Evolutionary conservation across 1,140 invertebrate genomes (phyloP).

Genomic region (Drosophila tropicalis): DNA sequence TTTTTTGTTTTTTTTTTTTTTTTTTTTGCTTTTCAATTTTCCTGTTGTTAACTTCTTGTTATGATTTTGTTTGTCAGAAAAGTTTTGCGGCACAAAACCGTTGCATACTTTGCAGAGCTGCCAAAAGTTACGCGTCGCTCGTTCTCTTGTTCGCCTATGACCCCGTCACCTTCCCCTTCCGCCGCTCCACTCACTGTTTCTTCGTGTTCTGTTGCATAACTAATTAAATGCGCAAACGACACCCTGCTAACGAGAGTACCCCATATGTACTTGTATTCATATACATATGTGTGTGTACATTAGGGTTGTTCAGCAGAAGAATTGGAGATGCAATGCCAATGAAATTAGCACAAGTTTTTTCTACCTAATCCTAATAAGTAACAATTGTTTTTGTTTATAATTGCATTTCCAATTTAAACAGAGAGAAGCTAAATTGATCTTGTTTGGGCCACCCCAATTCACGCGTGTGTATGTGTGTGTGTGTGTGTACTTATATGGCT

Average conservation of each 20-base stretch:
- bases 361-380: no score
- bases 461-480: background rate
- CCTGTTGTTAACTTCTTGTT: no score
- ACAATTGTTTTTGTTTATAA: no score
- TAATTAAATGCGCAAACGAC: constrained; percentile 48
- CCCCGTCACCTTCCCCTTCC: background rate
- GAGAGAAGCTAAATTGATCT: background rate
- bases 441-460: background rate
- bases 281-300: background rate
- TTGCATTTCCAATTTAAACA: no score
- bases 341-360: no score
- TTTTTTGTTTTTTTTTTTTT: background rate
- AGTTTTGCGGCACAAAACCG: constrained; percentile 2
- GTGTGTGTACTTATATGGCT: constrained; percentile 1
- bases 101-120: constrained; percentile 10
- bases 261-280: background rate
- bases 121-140: constrained; percentile 15
- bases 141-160: background rate
- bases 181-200: background rate
- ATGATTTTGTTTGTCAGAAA: background rate
- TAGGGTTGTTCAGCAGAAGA: background rate
- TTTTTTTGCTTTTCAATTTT: constrained; percentile 5
- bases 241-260: background rate
- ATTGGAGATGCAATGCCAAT: no score
- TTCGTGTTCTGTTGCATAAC: constrained; percentile 28